Evolutionary conservation across 64 coral and sea anemone species (phyloP).

Genomic region (Stylophora pistillata): DNA sequence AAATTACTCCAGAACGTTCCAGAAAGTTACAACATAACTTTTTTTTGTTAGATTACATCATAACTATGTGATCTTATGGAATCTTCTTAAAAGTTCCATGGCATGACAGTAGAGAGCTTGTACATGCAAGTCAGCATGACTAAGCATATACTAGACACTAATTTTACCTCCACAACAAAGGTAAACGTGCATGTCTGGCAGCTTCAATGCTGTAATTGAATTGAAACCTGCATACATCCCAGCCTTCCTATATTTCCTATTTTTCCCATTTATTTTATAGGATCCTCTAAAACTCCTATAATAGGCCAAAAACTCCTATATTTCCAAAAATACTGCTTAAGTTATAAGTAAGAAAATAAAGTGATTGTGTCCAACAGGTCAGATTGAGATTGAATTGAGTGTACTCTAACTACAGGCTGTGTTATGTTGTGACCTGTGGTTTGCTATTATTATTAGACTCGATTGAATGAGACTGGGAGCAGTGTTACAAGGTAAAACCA

Average conservation of each 20-base stretch:
- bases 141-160: too few relatives aligned
- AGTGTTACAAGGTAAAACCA: too few relatives aligned
- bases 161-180: too few relatives aligned
- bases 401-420: neutral
- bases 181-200: too few relatives aligned
- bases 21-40: too few relatives aligned
- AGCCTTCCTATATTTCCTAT: conserved; percentile 28
- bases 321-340: conserved; percentile 33
- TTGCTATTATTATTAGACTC: conserved; percentile 12
- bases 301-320: conserved; percentile 37
- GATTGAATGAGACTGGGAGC: conserved; percentile 1
- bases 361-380: neutral
- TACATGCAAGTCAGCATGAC: too few relatives aligned
- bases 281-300: conserved; percentile 42
- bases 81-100: too few relatives aligned
- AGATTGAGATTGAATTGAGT: neutral
- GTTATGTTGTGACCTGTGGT: conserved; percentile 22
- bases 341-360: neutral
- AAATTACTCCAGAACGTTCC: too few relatives aligned
- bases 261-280: conserved; percentile 41
- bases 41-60: too few relatives aligned
- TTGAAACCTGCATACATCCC: conserved; percentile 40
- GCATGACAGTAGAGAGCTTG: too few relatives aligned
- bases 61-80: too few relatives aligned
- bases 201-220: too few relatives aligned